These are phyloP conservation scores for Calidris pygmaea DNA, from an alignment of 2,113 vertebrate species.

Conservation along the genomic window DNA sequence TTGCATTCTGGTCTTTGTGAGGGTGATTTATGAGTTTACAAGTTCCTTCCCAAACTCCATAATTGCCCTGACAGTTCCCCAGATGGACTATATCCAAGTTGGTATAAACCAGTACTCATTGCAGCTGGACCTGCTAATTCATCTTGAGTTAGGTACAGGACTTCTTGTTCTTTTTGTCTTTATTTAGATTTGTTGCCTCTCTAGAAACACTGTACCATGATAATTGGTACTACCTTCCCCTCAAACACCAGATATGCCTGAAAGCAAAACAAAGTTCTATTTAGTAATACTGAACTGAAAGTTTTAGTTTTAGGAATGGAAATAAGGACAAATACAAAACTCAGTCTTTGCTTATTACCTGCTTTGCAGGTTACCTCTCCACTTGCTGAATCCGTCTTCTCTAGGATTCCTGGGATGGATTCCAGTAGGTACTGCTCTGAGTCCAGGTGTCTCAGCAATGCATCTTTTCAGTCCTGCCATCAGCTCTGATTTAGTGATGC, in stretches of 20 bases:
- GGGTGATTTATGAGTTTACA: slow-evolving; percentile 51
- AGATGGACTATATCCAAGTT: background rate
- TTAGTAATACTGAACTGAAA: background rate
- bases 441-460: background rate
- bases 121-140: background rate
- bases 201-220: background rate
- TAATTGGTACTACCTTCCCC: background rate
- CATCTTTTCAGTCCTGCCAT: background rate
- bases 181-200: background rate
- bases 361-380: background rate
- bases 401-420: background rate
- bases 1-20: slow-evolving; percentile 28
- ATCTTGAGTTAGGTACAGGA: background rate
- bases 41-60: slow-evolving; percentile 10
- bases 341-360: background rate
- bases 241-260: background rate
- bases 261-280: background rate
- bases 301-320: background rate
- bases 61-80: slow-evolving; percentile 15
- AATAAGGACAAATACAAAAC: background rate
- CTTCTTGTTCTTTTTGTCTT: slow-evolving; percentile 21
- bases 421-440: background rate
- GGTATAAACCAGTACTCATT: slow-evolving; percentile 6
- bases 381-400: background rate
- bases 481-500: background rate